These are phyloP conservation scores for Timema cristinae DNA, from an alignment of 2,888 invertebrate species.

Conservation along the genomic window DNA sequence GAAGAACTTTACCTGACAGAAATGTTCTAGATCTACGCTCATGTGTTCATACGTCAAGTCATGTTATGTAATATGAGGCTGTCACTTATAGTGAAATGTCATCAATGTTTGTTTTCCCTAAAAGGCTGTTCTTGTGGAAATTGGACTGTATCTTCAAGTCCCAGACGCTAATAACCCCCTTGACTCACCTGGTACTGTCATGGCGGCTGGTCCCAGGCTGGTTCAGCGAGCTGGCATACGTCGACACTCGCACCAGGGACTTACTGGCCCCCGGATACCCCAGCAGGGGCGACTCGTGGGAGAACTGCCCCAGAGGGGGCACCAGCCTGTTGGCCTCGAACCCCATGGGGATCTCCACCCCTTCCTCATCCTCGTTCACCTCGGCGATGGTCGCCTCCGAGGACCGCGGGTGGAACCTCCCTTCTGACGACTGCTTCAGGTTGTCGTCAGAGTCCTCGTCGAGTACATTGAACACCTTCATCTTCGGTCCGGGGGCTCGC, in stretches of 20 bases:
- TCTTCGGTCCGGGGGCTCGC: neutral
- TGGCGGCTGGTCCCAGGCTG: constrained; percentile 20
- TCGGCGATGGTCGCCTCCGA: constrained; percentile 18
- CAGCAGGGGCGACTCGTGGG: constrained; percentile 18
- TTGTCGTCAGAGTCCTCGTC: constrained; percentile 15
- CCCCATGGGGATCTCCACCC: neutral
- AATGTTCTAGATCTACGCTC: no score
- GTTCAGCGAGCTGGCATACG: constrained; percentile 26
- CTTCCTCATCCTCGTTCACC: constrained; percentile 15
- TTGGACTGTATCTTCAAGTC: no score
- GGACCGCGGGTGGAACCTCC: constrained; percentile 3
- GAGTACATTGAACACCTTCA: constrained; percentile 16
- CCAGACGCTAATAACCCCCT: no score
- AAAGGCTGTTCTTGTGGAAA: no score
- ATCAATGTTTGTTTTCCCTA: no score
- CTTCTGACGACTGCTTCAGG: neutral
- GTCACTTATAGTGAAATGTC: no score
- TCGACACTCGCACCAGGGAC: constrained; percentile 22
- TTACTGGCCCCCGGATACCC: neutral
- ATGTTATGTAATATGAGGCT: no score
- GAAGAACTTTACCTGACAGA: no score
- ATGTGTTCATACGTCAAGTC: no score
- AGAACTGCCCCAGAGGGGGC: neutral
- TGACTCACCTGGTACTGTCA: constrained; percentile 22
- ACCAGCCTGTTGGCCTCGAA: neutral